These are phyloP conservation scores for Thalassaphorura encarpata DNA, from an alignment of 1,140 invertebrate species.

Conservation along the genomic window DNA sequence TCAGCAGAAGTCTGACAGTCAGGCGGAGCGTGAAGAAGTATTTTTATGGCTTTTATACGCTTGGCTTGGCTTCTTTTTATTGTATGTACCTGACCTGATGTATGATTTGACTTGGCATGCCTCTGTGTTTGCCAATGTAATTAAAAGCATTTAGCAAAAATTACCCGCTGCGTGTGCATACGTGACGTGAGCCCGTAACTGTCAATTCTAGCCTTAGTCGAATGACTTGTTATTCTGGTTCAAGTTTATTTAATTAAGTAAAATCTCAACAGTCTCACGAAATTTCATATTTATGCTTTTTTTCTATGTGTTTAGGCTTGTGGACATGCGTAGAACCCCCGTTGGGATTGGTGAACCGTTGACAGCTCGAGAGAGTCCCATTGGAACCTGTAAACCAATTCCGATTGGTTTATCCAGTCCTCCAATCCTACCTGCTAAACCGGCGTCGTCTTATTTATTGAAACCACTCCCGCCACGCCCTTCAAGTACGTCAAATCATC, in stretches of 20 bases:
- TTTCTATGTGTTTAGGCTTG: constrained; percentile 27
- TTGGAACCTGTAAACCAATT: constrained; percentile 1
- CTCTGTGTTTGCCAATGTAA: too few species aligned
- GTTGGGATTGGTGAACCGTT: constrained; percentile 28
- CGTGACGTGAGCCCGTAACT: too few species aligned
- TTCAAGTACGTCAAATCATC: constrained; percentile 2
- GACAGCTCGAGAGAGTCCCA: constrained; percentile 18
- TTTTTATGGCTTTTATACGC: too few species aligned
- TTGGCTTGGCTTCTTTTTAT: too few species aligned
- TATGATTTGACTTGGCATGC: too few species aligned
- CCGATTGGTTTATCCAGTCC: constrained; percentile 5
- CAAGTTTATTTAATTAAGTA: background rate
- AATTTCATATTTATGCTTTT: background rate
- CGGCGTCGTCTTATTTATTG: background rate
- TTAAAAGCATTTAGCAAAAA: too few species aligned
- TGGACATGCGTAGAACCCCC: constrained; percentile 33
- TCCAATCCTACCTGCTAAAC: constrained; percentile 29
- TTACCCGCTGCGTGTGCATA: too few species aligned
- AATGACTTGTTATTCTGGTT: background rate
- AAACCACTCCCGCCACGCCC: constrained; percentile 28
- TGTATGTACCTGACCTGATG: too few species aligned
- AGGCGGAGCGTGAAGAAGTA: too few species aligned
- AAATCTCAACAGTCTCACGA: background rate
- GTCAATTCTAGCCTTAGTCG: too few species aligned
- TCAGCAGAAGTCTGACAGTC: too few species aligned